phyloP scores from a whole-genome alignment of 2,797 vertebrate genomes.

The Alectoris magna region DNA sequence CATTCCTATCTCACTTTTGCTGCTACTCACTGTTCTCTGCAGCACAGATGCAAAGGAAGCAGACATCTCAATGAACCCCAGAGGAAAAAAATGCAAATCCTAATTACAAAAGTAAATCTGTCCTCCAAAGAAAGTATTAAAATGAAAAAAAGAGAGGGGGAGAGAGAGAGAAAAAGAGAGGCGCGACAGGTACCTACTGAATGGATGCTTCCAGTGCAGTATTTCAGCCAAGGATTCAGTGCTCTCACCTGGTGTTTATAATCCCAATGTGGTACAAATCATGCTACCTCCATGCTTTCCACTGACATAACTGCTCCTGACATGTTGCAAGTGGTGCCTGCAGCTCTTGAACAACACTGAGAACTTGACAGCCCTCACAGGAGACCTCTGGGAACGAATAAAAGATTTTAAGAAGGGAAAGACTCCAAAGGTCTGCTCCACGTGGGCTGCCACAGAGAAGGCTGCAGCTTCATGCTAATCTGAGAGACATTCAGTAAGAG shows the following conservation, averaged over 20 bases:
- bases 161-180: neutral
- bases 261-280: neutral
- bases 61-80: neutral
- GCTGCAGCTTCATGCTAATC: neutral
- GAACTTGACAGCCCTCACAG: neutral
- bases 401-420: neutral
- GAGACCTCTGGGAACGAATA: neutral
- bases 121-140: neutral
- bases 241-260: neutral
- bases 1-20: neutral
- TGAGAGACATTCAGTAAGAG: neutral
- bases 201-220: neutral
- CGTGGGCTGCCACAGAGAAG: neutral
- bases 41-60: neutral
- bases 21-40: neutral
- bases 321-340: neutral
- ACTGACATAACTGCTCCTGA: neutral
- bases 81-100: neutral
- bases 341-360: neutral
- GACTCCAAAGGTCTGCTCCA: neutral
- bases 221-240: neutral
- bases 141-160: neutral
- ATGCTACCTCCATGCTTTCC: neutral
- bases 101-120: neutral
- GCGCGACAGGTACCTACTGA: neutral